Percentiles rank a stretch among this genome's conserved stretches.
phyloP scores from a whole-genome alignment of 2,797 vertebrate genomes.

The Carduelis carduelis region DNA sequence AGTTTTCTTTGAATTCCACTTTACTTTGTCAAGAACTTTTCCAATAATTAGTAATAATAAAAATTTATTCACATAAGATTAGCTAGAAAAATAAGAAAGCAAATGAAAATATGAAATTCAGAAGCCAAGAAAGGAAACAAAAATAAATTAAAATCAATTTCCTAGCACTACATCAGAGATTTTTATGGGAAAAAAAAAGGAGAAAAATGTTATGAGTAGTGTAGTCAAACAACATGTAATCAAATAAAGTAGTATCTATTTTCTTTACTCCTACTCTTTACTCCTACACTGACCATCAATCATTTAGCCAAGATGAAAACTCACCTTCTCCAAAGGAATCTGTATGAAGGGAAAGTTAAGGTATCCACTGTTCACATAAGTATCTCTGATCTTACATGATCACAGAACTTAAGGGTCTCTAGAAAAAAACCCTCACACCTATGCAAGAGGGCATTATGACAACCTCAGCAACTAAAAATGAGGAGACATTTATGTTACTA shows the following conservation, averaged over 20 bases:
- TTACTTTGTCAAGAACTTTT: background rate
- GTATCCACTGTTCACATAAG: background rate
- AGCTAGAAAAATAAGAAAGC: background rate
- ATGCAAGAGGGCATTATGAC: background rate
- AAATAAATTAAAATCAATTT: background rate
- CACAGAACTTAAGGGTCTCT: background rate
- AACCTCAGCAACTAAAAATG: background rate
- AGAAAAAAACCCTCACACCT: background rate
- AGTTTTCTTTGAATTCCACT: background rate
- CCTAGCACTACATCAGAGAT: background rate
- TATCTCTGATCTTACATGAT: background rate
- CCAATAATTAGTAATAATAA: background rate
- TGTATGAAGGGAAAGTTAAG: background rate
- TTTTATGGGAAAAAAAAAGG: background rate
- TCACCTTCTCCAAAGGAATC: background rate
- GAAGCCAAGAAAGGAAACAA: background rate
- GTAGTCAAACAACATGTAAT: background rate
- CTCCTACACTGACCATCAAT: background rate
- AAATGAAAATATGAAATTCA: background rate
- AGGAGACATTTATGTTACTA: background rate
- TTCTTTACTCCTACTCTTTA: background rate
- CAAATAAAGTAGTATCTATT: background rate
- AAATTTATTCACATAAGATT: background rate
- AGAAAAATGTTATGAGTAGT: background rate
- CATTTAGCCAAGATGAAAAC: background rate